Conservation (phyloP, 2,113 vertebrate genomes). For the Dunckerocampus dactyliophorus region DNA sequence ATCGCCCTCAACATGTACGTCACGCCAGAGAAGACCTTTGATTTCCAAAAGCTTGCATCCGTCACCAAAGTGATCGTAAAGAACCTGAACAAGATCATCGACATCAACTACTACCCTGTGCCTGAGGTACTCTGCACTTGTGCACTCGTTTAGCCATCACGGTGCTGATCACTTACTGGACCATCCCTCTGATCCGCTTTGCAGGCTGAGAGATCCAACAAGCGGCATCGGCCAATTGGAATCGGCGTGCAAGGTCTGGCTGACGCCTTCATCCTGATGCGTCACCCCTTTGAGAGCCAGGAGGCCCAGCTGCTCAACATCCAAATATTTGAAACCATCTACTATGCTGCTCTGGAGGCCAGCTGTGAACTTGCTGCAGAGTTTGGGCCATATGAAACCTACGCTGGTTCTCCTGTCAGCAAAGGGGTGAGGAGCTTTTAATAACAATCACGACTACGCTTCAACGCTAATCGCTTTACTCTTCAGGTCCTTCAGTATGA, state of each 20-base stretch:
- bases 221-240: slow-evolving; percentile 87
- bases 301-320: slow-evolving; percentile 88
- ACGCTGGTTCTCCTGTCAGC: slow-evolving; percentile 87
- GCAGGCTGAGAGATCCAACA: slow-evolving; percentile 90
- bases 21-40: slow-evolving; percentile 81
- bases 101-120: slow-evolving; percentile 95
- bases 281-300: slow-evolving; percentile 88
- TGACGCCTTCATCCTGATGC: slow-evolving; percentile 93
- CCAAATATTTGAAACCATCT: slow-evolving; percentile 98
- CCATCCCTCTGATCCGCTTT: background rate
- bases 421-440: slow-evolving; percentile 79
- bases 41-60: slow-evolving; percentile 85
- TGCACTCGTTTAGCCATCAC: background rate
- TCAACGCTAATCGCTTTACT: slow-evolving; percentile 7
- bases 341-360: slow-evolving; percentile 87
- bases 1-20: slow-evolving; percentile 97
- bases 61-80: slow-evolving; percentile 90
- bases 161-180: background rate
- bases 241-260: slow-evolving; percentile 96
- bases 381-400: slow-evolving; percentile 82
- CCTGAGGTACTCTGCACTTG: slow-evolving; percentile 76
- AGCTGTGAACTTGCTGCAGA: slow-evolving; percentile 87
- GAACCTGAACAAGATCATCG: slow-evolving; percentile 96
- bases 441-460: background rate
- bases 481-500: slow-evolving; percentile 89